These are phyloP conservation scores for Mallotus villosus DNA, from an alignment of 2,797 vertebrate genomes.

Conservation along the genomic window DNA sequence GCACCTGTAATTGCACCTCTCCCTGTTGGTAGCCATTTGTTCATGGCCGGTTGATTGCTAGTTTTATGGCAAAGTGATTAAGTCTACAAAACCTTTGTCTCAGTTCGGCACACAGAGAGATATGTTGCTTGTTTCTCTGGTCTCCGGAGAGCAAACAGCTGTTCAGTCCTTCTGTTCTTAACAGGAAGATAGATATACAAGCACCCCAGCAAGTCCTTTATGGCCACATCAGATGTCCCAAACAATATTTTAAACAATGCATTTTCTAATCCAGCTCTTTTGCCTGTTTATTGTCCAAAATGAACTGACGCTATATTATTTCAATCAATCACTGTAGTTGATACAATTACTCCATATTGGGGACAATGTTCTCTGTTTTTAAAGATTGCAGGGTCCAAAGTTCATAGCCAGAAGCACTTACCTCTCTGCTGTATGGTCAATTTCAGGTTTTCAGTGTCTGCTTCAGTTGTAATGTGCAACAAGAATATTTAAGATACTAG, in stretches of 20 bases:
- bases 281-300: neutral
- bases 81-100: slow-evolving; percentile 38
- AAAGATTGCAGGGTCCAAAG: neutral
- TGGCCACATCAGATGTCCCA: slow-evolving; percentile 29
- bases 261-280: neutral
- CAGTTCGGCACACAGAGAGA: slow-evolving; percentile 6
- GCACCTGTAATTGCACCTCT: slow-evolving; percentile 44
- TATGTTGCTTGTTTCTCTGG: slow-evolving; percentile 21
- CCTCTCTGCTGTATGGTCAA: no score
- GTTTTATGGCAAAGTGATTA: slow-evolving; percentile 43
- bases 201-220: slow-evolving; percentile 31
- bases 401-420: slow-evolving; percentile 7
- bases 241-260: slow-evolving; percentile 38
- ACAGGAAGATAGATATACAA: slow-evolving; percentile 32
- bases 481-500: no score
- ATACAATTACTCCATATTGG: neutral
- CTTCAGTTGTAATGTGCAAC: no score
- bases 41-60: slow-evolving; percentile 39
- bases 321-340: neutral
- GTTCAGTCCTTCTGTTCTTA: slow-evolving; percentile 46
- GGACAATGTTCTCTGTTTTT: neutral
- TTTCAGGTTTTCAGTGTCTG: no score
- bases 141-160: slow-evolving; percentile 52
- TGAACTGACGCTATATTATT: neutral
- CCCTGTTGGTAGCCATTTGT: slow-evolving; percentile 44